These are phyloP conservation scores for Meloidogyne floridensis DNA, from an alignment of 1,140 invertebrate genomes.

Conservation along the genomic window DNA sequence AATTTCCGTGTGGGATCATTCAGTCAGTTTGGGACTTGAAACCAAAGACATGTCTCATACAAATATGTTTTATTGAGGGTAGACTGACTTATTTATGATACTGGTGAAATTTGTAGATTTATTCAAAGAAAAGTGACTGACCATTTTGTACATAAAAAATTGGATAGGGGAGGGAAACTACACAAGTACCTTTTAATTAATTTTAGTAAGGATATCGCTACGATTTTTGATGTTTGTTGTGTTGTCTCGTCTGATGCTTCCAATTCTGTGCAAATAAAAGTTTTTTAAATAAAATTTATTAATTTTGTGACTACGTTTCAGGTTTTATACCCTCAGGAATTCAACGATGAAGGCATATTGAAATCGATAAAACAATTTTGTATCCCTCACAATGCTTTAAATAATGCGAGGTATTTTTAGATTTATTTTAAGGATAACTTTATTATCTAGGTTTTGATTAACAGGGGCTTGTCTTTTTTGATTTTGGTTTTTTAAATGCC, in stretches of 20 bases:
- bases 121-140: too few species aligned
- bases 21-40: too few species aligned
- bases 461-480: too few species aligned
- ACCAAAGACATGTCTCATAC: too few species aligned
- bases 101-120: too few species aligned
- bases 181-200: neutral
- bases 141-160: too few species aligned
- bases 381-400: conserved; percentile 45
- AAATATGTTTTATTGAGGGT: too few species aligned
- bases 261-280: conserved; percentile 19
- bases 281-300: neutral
- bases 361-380: conserved; percentile 52
- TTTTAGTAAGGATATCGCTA: conserved; percentile 49
- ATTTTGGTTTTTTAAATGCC: neutral
- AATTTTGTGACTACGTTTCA: neutral
- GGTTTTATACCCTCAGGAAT: conserved; percentile 53
- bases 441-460: too few species aligned
- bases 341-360: conserved; percentile 46
- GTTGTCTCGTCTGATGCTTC: conserved; percentile 5
- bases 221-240: conserved; percentile 59
- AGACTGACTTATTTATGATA: too few species aligned
- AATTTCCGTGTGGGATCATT: too few species aligned
- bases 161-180: too few species aligned
- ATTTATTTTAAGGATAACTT: neutral
- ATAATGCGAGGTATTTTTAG: neutral